phyloP scores from a whole-genome alignment of 1,140 invertebrate genomes.

The Macrosteles quadrilineatus region DNA sequence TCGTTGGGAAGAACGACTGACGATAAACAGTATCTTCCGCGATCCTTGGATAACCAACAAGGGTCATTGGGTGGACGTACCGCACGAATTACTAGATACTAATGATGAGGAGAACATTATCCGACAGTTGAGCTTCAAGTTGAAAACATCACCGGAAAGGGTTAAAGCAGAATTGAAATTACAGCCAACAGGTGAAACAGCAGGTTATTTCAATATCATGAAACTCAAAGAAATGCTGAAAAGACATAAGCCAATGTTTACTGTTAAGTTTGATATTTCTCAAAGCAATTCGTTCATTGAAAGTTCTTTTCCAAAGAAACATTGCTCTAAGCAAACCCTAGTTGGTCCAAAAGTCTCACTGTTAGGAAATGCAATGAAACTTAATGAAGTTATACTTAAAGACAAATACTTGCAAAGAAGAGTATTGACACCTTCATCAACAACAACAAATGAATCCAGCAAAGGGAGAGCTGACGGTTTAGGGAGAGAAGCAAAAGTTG shows the following conservation, averaged over 20 bases:
- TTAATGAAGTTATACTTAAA: too few relatives aligned
- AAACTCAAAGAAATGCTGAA: background rate
- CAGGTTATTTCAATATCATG: constrained; percentile 11
- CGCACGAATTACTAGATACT: background rate
- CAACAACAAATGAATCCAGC: too few relatives aligned
- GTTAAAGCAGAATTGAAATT: background rate
- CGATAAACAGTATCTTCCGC: background rate
- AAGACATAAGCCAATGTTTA: background rate
- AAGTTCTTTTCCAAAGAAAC: too few relatives aligned
- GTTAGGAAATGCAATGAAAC: too few relatives aligned
- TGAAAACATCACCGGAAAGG: background rate
- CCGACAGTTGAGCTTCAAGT: background rate
- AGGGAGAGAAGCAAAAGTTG: too few relatives aligned
- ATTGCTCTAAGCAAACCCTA: too few relatives aligned
- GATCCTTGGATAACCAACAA: constrained; percentile 26
- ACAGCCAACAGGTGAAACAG: background rate
- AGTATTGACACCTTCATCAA: too few relatives aligned
- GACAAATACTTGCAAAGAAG: too few relatives aligned
- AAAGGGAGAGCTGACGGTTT: too few relatives aligned
- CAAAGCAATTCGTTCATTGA: too few relatives aligned
- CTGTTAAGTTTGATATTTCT: too few relatives aligned
- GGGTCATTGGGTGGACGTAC: background rate
- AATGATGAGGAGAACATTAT: background rate
- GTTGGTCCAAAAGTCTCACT: too few relatives aligned
- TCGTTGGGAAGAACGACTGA: background rate